Conservation (phyloP, 2,113 vertebrate genomes). For the Cephalopterus ornatus region DNA sequence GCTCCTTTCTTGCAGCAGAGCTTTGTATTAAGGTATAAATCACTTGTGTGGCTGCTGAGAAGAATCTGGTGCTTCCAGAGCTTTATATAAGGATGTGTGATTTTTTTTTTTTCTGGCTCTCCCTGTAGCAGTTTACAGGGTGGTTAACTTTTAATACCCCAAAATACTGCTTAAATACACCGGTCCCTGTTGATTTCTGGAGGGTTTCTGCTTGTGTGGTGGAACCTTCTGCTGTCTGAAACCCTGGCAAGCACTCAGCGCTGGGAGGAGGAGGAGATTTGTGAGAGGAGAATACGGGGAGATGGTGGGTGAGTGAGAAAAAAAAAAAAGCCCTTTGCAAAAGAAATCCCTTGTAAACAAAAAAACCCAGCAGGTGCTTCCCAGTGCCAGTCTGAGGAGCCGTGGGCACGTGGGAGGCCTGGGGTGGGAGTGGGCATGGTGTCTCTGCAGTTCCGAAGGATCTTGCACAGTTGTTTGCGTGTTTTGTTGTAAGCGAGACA, state of each 20-base stretch:
- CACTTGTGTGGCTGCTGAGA: neutral
- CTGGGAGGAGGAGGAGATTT: neutral
- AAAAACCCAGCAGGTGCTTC: neutral
- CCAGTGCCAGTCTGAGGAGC: neutral
- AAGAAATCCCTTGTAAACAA: neutral
- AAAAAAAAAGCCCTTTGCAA: neutral
- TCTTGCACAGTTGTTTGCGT: neutral
- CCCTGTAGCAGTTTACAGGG: fast-evolving
- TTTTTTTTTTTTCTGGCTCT: neutral
- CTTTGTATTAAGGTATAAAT: neutral
- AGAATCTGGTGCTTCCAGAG: neutral
- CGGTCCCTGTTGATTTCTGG: neutral
- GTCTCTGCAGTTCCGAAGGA: neutral
- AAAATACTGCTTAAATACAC: neutral
- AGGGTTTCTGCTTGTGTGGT: neutral
- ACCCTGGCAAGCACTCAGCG: neutral
- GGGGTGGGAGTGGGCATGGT: neutral
- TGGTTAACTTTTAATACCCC: neutral
- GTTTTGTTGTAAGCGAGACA: neutral
- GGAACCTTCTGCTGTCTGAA: neutral
- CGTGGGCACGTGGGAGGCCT: neutral
- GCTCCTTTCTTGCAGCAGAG: neutral
- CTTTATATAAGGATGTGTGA: neutral
- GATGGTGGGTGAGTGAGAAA: neutral
- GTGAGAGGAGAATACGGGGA: neutral